Evolutionary conservation across 2,113 vertebrate genomes (phyloP).

Genomic region (Ceuthmochares aereus): DNA sequence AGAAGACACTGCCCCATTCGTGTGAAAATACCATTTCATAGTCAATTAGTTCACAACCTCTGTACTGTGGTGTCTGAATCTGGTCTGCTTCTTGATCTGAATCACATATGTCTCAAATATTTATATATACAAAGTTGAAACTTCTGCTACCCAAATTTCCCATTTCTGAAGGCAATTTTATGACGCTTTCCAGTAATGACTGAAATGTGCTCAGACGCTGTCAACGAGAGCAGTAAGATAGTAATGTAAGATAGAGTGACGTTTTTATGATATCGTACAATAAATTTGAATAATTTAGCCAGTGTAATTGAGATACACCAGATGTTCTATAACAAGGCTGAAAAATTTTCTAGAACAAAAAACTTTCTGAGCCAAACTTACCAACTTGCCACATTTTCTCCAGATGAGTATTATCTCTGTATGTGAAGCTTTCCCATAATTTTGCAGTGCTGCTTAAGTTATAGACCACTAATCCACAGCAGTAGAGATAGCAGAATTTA

Average conservation of each 20-base stretch:
- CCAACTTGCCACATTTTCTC: neutral
- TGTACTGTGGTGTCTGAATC: neutral
- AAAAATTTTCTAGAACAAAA: neutral
- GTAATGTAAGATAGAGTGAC: neutral
- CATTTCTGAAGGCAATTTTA: neutral
- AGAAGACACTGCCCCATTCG: fast-evolving
- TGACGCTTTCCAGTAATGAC: neutral
- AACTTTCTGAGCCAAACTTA: neutral
- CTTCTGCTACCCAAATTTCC: neutral
- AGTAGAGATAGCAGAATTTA: neutral
- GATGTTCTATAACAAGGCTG: neutral
- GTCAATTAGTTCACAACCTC: neutral
- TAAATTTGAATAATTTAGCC: neutral
- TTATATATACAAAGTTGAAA: neutral
- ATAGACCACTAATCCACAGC: neutral
- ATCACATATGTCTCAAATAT: neutral
- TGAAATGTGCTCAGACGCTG: neutral
- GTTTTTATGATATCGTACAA: neutral
- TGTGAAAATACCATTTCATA: neutral
- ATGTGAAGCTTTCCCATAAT: neutral
- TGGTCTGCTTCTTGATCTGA: neutral
- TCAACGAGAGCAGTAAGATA: neutral
- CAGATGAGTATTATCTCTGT: neutral
- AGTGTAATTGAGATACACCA: neutral
- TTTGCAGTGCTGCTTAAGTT: neutral